Evolutionary conservation across 2,888 invertebrate genomes (phyloP), one percentile per base, ranked within the genome.

Genomic region (Campoplex capitator): DNA sequence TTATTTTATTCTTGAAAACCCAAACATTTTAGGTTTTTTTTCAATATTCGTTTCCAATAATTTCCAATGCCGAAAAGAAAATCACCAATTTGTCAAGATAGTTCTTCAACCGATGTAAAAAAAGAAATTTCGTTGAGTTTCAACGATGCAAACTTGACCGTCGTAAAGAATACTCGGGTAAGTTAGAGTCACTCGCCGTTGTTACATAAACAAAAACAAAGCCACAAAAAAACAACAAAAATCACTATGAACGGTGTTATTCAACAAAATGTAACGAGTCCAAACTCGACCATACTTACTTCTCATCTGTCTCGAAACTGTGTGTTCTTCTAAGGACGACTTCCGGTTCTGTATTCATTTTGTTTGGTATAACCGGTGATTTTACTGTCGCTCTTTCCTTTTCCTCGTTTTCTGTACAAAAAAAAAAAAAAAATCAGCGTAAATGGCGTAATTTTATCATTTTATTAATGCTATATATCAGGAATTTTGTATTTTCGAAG

Each of bases 281-380:
- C 8, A 11, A 48, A 76, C 54, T 56, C 28, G 62, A 79, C 32
- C 35, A 78, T 87, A 97, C 97, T 96, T 95, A 98, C 98, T 97
- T 97, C 95, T 97, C 97, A 94, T 98, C 98, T 92, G 97, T 97
- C 94, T 98, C 98, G 94, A 98, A 98, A 95, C 98, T 98, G 94
- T 97, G 97, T 70, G 98, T 97, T 94, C 98, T 96, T 94, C 98
- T 96, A 87, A 98, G 95, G 89, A 97, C 96, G 88, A 97, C 96
- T 94, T 97, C 97, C 88, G 95, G 95, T 89, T 96, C 96, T 87
- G 95, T 94, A 92, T 89, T 88, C 86, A 91, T 89, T 94, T 95
- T 92, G 91, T 92, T 93, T 90, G 95, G 91, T 90, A 94, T 90
- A 80, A 93, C 93, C 84, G 94, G 93, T 82, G 94, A 91, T 88